phyloP scores from a whole-genome alignment of 2,888 invertebrate genomes.

The Parnassius apollo region DNA sequence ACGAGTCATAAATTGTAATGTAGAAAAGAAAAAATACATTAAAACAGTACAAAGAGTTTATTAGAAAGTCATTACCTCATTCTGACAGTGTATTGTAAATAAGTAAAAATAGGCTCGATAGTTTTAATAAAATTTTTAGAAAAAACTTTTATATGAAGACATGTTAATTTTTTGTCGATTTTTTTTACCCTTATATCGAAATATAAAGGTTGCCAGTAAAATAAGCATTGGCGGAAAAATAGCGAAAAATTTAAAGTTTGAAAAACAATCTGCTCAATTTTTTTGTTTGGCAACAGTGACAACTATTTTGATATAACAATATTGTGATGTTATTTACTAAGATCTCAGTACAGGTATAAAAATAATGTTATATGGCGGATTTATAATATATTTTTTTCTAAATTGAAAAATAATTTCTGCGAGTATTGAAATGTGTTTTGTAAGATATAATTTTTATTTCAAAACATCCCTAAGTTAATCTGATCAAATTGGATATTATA shows the following conservation, averaged over 20 bases:
- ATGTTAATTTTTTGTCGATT: conserved; percentile 31
- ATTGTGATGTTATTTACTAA: conserved; percentile 71
- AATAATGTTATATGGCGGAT: conserved; percentile 44
- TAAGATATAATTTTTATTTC: conserved; percentile 41
- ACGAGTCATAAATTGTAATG: conserved; percentile 31
- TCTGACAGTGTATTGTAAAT: conserved; percentile 74
- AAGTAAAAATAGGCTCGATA: conserved; percentile 43
- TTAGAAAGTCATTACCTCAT: conserved; percentile 66
- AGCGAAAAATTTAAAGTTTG: conserved; percentile 6
- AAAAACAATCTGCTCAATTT: conserved; percentile 27
- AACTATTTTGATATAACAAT: conserved; percentile 53
- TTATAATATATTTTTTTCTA: conserved; percentile 37
- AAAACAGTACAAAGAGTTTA: conserved; percentile 49
- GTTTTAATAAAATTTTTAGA: conserved; percentile 51
- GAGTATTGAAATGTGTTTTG: conserved; percentile 39
- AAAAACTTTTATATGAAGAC: conserved; percentile 60
- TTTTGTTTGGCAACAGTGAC: conserved; percentile 52
- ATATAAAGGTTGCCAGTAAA: conserved; percentile 32
- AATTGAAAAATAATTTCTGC: conserved; percentile 36
- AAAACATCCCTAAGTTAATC: conserved; percentile 62
- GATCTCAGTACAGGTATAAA: conserved; percentile 69
- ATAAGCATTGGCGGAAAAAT: conserved; percentile 7
- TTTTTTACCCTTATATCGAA: conserved; percentile 22
- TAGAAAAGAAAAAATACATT: conserved; percentile 30
- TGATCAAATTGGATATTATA: conserved; percentile 75